Evolutionary conservation across 2,888 invertebrate species (phyloP).

Genomic region (Acronicta alni): DNA sequence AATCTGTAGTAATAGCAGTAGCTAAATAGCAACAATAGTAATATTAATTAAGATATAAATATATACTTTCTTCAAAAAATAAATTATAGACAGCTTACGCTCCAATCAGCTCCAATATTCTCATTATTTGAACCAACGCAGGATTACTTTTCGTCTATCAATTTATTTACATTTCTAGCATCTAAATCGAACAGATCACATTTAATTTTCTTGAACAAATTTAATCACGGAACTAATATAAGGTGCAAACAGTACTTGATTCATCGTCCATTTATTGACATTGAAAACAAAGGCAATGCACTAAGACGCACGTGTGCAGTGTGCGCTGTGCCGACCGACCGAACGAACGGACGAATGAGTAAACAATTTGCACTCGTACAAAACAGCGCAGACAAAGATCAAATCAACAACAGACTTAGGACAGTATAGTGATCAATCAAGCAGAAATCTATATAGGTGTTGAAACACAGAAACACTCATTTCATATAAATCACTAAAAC

Average conservation of each 20-base stretch:
- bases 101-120: conserved; percentile 4
- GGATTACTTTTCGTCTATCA: conserved; percentile 1
- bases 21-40: too few species aligned
- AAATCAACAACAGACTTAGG: conserved; percentile 21
- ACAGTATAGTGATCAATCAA: neutral
- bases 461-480: too few species aligned
- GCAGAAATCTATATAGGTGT: neutral
- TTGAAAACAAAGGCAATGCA: conserved; percentile 53
- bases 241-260: conserved; percentile 45
- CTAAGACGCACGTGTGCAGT: conserved; percentile 36
- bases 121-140: conserved; percentile 11
- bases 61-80: too few species aligned
- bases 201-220: conserved; percentile 17
- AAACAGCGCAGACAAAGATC: conserved; percentile 30
- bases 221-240: conserved; percentile 34
- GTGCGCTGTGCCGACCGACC: conserved; percentile 17
- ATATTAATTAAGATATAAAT: too few species aligned
- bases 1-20: too few species aligned
- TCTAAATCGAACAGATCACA: neutral
- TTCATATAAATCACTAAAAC: neutral
- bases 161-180: conserved; percentile 2
- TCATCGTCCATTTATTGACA: conserved; percentile 51
- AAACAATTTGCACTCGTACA: conserved; percentile 41
- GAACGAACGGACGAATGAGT: conserved; percentile 31
- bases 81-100: too few species aligned